Conservation (phyloP, 30 jellyfish, hydroid and myxozoan species). For the Rhopilema esculentum region DNA sequence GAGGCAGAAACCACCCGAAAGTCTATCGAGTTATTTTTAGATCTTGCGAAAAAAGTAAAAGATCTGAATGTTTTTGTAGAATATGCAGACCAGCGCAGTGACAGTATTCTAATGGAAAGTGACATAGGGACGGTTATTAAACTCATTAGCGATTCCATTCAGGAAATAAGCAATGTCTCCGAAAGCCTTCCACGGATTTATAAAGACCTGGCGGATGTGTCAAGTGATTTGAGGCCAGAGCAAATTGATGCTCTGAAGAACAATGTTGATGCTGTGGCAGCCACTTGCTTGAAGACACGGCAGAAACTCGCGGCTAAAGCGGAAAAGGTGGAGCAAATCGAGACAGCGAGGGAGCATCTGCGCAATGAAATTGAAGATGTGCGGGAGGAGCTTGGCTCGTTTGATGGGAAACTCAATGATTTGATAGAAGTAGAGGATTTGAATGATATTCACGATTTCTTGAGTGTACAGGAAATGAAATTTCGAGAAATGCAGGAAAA, state of each 20-base stretch:
- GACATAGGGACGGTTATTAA: slow-evolving; percentile 23
- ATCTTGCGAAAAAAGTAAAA: slow-evolving; percentile 11
- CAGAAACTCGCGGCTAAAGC: slow-evolving; percentile 16
- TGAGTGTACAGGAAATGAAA: slow-evolving; percentile 14
- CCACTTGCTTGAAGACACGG: slow-evolving; percentile 21
- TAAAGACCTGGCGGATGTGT: not conserved
- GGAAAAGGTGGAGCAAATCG: slow-evolving; percentile 34
- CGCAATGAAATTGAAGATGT: not conserved
- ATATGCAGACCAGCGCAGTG: slow-evolving; percentile 47
- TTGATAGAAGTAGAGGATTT: not conserved
- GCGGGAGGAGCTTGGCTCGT: not conserved
- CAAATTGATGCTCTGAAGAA: slow-evolving; percentile 14
- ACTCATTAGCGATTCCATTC: slow-evolving; percentile 27
- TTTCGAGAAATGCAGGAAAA: slow-evolving; percentile 15
- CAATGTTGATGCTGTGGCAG: slow-evolving; percentile 25
- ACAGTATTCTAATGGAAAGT: slow-evolving; percentile 14
- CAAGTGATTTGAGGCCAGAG: slow-evolving; percentile 32
- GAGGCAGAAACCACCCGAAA: slow-evolving; percentile 18
- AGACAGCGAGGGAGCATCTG: not conserved
- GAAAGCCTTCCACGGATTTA: slow-evolving; percentile 41
- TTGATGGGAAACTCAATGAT: slow-evolving; percentile 15
- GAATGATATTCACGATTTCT: slow-evolving; percentile 30
- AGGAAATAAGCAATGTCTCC: slow-evolving; percentile 34
- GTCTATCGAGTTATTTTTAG: not conserved
- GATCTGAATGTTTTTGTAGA: slow-evolving; percentile 5